Evolutionary conservation across 2,113 vertebrate genomes (phyloP), one percentile per base, ranked within the genome.

Genomic region (Pomatostomus ruficeps): DNA sequence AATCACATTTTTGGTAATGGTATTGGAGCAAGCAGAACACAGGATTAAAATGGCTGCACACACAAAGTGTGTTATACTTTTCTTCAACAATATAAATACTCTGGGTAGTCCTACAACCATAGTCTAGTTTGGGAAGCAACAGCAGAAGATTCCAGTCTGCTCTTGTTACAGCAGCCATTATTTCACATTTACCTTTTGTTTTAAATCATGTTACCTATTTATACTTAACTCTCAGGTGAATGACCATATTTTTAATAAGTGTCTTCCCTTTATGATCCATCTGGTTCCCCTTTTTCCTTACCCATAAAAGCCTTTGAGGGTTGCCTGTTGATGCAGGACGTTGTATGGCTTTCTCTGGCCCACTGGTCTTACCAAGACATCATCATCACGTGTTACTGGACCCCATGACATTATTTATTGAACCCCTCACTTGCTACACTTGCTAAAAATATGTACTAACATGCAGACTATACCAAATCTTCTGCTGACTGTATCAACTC

Each of bases 11-110:
- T 36, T 81, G 7, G 33, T 14, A 78, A 43, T 19, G 33, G 9
- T 33, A 42, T 54, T 45, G 51, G 29, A 74, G 40, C 25, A 90
- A 79, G 52, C 21, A 63, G 35, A 81, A 67, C 26, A 51, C 16
- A 63, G 23, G 31, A 58, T 35, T 45, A 24, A n/a, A 81, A 81
- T 10, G 8, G 23, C 29, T 75, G 54, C 18, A 26, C 6, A 38
- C 10, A 49, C 40, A 55, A 7, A 1, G 3, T 2, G 4, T 5
- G 5, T 20, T 23, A 3, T 10, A 42, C 2, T 67, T 22, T 52
- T 36, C 51, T 40, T 21, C 21, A n/a, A 29, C 29, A 20, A 0
- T 6, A 2, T 24, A 67, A 86, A 66, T 23, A 54, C 8, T 54
- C 28, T 23, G 28, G 11, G 29, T 24, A 70, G 33, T 45, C 17